Evolutionary conservation across 2,113 vertebrate genomes (phyloP).

Genomic region (Scolopax mira): DNA sequence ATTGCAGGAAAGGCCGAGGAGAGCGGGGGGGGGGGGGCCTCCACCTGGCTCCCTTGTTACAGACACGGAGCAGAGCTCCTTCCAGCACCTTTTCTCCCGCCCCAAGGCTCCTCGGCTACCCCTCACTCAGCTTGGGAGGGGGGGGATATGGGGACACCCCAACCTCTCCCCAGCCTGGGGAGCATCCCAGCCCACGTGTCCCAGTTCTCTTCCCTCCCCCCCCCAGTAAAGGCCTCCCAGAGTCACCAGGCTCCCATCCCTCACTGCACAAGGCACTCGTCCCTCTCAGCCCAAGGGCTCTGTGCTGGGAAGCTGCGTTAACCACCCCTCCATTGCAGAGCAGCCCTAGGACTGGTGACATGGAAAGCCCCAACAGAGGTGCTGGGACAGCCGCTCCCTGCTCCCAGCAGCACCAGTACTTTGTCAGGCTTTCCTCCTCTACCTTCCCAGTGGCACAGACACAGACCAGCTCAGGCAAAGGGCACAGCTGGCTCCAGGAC

Average conservation of each 20-base stretch:
- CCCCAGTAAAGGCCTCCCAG: neutral
- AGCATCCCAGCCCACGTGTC: neutral
- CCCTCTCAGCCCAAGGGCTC: neutral
- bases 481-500: neutral
- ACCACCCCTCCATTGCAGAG: neutral
- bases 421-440: neutral
- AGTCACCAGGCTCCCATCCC: neutral
- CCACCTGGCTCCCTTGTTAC: neutral
- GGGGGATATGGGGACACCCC: neutral
- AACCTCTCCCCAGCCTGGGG: too few species aligned
- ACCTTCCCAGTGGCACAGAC: neutral
- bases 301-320: neutral
- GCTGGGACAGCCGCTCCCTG: neutral
- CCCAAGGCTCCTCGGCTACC: too few species aligned
- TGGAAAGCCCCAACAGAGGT: rapidly evolving
- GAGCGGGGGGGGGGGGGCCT: neutral
- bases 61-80: neutral
- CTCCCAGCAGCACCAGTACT: neutral
- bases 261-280: neutral
- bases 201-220: neutral
- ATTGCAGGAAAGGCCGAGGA: slow-evolving; percentile 35
- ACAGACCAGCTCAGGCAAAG: neutral
- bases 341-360: neutral
- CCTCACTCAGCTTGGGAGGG: neutral
- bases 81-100: rapidly evolving